Evolutionary conservation across 1,140 invertebrate species (phyloP), one percentile per base, ranked within the genome.

Genomic region (Calycopis cecrops): DNA sequence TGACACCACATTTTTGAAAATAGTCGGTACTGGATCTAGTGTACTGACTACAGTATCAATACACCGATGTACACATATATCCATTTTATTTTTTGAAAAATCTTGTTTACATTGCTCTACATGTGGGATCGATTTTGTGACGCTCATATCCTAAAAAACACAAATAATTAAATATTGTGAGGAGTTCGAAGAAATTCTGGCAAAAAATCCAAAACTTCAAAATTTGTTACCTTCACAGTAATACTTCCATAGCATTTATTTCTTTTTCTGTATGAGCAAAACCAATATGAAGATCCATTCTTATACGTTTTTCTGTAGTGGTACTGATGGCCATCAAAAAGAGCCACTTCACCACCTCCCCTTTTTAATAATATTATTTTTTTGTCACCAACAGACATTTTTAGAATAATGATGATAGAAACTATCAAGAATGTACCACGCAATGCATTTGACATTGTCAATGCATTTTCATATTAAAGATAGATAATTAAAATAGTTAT

Each of bases 1-100:
- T 47, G 17, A 47, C 16, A 47, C 17, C 12, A 47, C 16, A 47
- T 47, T 47, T 47, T 21, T 47, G n/a, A n/a, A 47, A 47, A 47
- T 47, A 47, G 42, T 18, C 16, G 42, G 42, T 47, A 47, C 42
- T 16, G 6, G 17, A 47, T 47, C 42, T 47, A 47, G 42, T 16
- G 42, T 11, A 47, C 17, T 18, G 42, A 10, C 42, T 47, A 47
- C 38, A 42, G 9, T 11, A 42, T 42, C n/a, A 9, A 42, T 42
- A 42, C 38, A 42, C n/a, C n/a, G 38, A 42, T 42, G 6, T 42
- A 42, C 9, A 42, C 9, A n/a, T 42, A 42, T 11, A 42, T 42
- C 38, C 38, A 42, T 16, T 42, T 42, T 42, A 42, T 17, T 28
- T 28, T 28, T 28, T 6, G 2, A 2, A 28, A 28, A 28, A 44